Base-by-base conservation (phyloP, 2,888 invertebrate species). In the Clivina fossor region DNA sequence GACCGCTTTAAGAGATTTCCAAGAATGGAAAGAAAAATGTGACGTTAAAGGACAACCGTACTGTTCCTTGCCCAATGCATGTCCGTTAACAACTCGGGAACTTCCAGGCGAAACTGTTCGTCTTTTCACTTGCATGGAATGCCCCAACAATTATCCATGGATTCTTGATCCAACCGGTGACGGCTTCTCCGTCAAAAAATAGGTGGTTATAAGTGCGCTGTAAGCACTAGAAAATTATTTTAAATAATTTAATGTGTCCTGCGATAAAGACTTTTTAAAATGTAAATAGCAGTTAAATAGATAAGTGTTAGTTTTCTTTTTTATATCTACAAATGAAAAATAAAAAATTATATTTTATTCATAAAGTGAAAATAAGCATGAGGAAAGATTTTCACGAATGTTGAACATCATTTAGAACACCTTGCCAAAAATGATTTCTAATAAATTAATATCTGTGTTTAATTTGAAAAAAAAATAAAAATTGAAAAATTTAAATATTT, bases 111-210 rank as follows among this genome's bases (percentile, higher is more conserved):
- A 94, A 76, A 93, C 91, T 41, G 81, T 93, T 41, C 87, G 93
- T 72, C 81, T 94, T 57, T 93, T 93, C 79, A 94, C 94, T 53
- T 94, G 94, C 75, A 91, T 93, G 89, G 93, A 94, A 74, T 94
- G 94, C 74, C 94, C 94, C 58, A 90, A 93, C 72, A 92, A 93
- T 76, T 94, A 94, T 71, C 94, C 94, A 53, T 94, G 93, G 93
- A 86, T 94, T 69, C 79, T 93, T 68, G 93, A 94, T 77, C 93
- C 93, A 61, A 93, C 93, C 69, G 94, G 93, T 68, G 93, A 94
- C 77, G 93, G 93, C 68, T 91, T 91, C 81, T 87, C 84, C 69
- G 87, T 85, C 70, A 89, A 82, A 77, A 85, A 85, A 78, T 86
- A 83, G 30, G 26, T 15, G 24, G 22, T 16, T 28, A 28, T 33